Conservation (phyloP, 2,888 invertebrate genomes). For the Drosophila atroscutellata region DNA sequence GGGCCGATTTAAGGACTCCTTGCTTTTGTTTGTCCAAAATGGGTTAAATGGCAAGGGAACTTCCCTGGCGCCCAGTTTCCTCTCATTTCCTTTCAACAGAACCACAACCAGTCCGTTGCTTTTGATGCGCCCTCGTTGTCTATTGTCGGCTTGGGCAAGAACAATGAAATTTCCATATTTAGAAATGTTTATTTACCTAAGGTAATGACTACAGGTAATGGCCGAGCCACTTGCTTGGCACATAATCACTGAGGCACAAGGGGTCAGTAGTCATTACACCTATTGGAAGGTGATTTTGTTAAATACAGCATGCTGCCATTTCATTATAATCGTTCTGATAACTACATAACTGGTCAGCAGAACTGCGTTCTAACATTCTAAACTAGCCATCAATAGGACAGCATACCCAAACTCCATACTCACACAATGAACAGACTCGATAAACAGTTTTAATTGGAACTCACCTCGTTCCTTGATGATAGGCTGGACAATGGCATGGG, state of each 20-base stretch:
- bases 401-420: not conserved
- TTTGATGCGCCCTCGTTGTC: slow-evolving; percentile 57
- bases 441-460: slow-evolving; percentile 34
- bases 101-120: slow-evolving; percentile 53
- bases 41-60: slow-evolving; percentile 61
- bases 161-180: slow-evolving; percentile 71
- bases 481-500: slow-evolving; percentile 86
- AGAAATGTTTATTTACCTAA: slow-evolving; percentile 66
- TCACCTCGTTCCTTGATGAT: slow-evolving; percentile 83
- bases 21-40: slow-evolving; percentile 62
- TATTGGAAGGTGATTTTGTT: slow-evolving; percentile 50
- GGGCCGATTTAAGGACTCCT: slow-evolving; percentile 53
- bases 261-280: slow-evolving; percentile 15
- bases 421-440: not conserved
- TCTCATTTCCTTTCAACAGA: slow-evolving; percentile 57
- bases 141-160: slow-evolving; percentile 50
- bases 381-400: slow-evolving; percentile 1
- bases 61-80: slow-evolving; percentile 50
- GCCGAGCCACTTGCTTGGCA: slow-evolving; percentile 25
- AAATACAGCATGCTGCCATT: slow-evolving; percentile 28
- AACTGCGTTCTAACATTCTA: not conserved
- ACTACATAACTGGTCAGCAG: slow-evolving; percentile 2
- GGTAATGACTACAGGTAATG: slow-evolving; percentile 61
- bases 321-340: slow-evolving; percentile 4
- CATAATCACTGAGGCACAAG: not conserved